Base-by-base conservation (phyloP, 2,113 vertebrate genomes). In the Onychostoma macrolepis region DNA sequence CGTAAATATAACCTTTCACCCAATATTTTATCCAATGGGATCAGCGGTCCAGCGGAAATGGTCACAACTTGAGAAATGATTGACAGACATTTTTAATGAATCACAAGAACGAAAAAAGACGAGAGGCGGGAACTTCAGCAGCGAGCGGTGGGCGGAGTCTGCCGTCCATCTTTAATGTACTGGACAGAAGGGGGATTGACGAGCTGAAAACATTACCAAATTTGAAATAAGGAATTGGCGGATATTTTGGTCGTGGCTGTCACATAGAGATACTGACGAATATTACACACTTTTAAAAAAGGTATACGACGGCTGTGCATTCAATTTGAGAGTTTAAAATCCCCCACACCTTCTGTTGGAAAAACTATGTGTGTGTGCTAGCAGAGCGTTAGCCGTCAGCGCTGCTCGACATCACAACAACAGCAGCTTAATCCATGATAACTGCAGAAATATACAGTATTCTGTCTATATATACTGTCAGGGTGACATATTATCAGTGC, bases 91-190 rank as follows among this genome's bases (percentile, higher is more conserved):
- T 12, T 21, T 1, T n/a, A 78, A 80, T 91, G 92, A 94, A 94
- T 94, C 86, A 90, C 1, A 88, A 58, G 0, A n/a, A 15, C 8
- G 30, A 2, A 12, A 50, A n/a, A 24, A 26, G 36, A 12, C 21
- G n/a, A 24, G 71, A 38, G 83, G 56, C 41, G 67, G 86, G 48
- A 63, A 6, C 43, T 67, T 71, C 24, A 33, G 12, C 30, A 3
- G 83, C 48, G 28, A 74, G 3, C 12, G 19, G 92, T 92, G 92
- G 93, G 93, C 92, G 94, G 93, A 91, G 93, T 90, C 90, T 89
- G 91, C 90, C 95, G 94, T 93, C 95, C 95, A 96, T 95, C 94
- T 96, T 96, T 94, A 94, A 93, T 93, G 90, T 94, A 93, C 91
- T 92, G 87, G 61, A 91, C 90, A 93, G 95, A 88, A 74, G 83